A percentile compares a stretch with the other conserved stretches of the same genome.
Evolutionary conservation across 1,140 invertebrate species (phyloP).

Genomic region (Schlechtendalia chinensis): DNA sequence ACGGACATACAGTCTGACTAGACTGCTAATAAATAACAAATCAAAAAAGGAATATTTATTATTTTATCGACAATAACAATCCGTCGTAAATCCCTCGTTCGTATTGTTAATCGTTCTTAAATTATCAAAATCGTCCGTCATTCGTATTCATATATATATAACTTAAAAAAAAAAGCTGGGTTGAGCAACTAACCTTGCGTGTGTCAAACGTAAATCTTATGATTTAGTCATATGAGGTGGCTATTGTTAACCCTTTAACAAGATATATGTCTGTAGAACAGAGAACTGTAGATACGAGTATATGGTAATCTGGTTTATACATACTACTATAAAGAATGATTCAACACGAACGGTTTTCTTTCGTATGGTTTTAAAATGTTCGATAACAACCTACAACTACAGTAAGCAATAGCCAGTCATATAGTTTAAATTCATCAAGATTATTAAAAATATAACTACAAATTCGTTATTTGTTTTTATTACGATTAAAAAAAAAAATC

Average conservation of each 20-base stretch:
- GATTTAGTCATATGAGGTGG: background rate
- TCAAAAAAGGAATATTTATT: constrained; percentile 6
- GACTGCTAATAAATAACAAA: constrained; percentile 13
- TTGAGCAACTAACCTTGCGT: background rate
- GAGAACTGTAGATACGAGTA: too few species aligned
- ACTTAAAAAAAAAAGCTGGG: background rate
- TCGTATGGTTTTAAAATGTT: too few species aligned
- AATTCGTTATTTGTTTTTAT: too few species aligned
- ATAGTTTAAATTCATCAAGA: too few species aligned
- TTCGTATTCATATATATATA: background rate
- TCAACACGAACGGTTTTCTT: too few species aligned
- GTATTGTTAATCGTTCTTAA: constrained; percentile 27
- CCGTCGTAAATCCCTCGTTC: background rate
- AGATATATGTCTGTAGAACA: too few species aligned
- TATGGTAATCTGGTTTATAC: too few species aligned
- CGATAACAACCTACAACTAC: too few species aligned
- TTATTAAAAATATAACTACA: too few species aligned
- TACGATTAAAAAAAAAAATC: too few species aligned
- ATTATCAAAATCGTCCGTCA: constrained; percentile 13
- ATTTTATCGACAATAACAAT: constrained; percentile 18
- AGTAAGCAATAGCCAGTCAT: too few species aligned
- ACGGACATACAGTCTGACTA: background rate
- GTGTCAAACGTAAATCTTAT: background rate
- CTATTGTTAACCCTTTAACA: background rate
- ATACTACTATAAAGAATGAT: too few species aligned